Conservation (phyloP, 2,113 vertebrate genomes). For the Plestiodon gilberti region DNA sequence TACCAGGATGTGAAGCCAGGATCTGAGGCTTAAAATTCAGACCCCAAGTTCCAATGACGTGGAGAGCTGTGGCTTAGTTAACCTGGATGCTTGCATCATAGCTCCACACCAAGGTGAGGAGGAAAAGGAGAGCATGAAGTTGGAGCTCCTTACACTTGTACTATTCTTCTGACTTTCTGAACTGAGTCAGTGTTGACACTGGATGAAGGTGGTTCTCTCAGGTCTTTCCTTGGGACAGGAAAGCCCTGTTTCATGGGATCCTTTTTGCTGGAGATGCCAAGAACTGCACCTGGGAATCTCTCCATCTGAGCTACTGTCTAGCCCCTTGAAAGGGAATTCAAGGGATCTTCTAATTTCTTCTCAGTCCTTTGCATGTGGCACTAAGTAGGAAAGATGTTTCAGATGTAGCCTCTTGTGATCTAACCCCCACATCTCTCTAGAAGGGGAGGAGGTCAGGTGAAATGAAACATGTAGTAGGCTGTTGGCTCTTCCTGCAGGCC, state of each 20-base stretch:
- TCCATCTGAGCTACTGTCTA: neutral
- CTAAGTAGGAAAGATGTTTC: neutral
- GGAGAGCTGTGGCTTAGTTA: no score
- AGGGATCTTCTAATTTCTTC: slow-evolving; percentile 21
- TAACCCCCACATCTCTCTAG: neutral
- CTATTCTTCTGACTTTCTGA: no score
- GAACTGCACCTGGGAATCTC: neutral
- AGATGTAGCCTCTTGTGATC: slow-evolving; percentile 15
- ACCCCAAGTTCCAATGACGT: no score
- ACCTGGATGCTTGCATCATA: no score
- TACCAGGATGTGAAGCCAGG: no score
- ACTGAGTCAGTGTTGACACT: no score
- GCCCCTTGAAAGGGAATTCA: neutral
- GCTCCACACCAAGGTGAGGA: no score
- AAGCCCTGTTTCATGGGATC: neutral
- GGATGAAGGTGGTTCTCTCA: no score
- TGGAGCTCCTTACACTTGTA: no score
- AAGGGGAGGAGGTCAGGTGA: slow-evolving; percentile 33
- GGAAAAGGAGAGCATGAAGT: no score
- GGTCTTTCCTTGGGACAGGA: no score
- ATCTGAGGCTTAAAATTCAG: no score
- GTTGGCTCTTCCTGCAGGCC: slow-evolving; percentile 17
- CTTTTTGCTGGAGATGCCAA: neutral
- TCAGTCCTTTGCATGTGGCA: slow-evolving; percentile 7
- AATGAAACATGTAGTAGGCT: slow-evolving; percentile 14